These are phyloP conservation scores for Tyrannus savana DNA, from an alignment of 2,113 vertebrate species.

Conservation along the genomic window DNA sequence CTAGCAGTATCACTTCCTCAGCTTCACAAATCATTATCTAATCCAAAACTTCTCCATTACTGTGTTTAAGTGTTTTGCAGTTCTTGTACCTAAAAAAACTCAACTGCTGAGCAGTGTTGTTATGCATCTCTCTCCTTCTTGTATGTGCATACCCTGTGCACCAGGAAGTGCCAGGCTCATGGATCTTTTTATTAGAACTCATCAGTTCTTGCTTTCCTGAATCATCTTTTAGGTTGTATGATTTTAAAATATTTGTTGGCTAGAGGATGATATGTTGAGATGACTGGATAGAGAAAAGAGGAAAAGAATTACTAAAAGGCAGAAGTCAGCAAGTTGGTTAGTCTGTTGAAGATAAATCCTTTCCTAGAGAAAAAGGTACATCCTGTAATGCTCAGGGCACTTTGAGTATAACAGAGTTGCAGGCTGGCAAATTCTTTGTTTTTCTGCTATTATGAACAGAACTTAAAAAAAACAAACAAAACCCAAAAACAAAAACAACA, in stretches of 20 bases:
- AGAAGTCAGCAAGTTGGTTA: not conserved
- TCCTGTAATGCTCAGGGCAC: slow-evolving; percentile 47
- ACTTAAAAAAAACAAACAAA: not conserved
- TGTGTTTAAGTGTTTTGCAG: not conserved
- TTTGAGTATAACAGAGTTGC: slow-evolving; percentile 37
- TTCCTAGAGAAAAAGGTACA: slow-evolving; percentile 46
- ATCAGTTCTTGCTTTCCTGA: not conserved
- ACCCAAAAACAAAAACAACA: not conserved
- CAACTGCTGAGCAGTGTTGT: not conserved
- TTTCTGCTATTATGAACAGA: slow-evolving; percentile 42
- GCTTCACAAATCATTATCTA: not conserved
- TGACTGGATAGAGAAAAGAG: not conserved
- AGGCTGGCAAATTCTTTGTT: slow-evolving; percentile 58
- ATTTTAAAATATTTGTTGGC: not conserved
- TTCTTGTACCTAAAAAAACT: not conserved
- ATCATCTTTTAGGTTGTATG: not conserved
- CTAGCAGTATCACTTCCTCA: not conserved
- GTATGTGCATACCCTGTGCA: not conserved
- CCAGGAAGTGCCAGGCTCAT: not conserved
- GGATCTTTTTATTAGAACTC: not conserved
- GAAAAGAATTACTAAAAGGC: not conserved
- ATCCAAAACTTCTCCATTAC: not conserved
- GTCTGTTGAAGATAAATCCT: slow-evolving; percentile 33
- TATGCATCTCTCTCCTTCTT: not conserved
- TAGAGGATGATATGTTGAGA: not conserved